Conservation (phyloP, 2,797 vertebrate species). For the Lycodopsis pacificus region DNA sequence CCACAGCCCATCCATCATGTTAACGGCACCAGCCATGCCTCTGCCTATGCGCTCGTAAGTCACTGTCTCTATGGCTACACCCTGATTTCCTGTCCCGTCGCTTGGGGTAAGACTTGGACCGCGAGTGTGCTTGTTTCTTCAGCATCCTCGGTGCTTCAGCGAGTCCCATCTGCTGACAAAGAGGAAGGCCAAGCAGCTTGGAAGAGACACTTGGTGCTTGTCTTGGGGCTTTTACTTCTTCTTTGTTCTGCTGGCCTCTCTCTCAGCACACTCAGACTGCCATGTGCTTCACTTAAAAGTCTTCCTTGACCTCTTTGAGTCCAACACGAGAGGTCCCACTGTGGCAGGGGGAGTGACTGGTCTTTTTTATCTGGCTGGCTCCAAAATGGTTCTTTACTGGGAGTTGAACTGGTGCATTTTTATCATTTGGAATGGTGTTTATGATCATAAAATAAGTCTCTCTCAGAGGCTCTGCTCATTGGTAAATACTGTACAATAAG, state of each 20-base stretch:
- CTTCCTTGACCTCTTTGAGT: constrained; percentile 56
- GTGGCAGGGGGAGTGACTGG: constrained; percentile 53
- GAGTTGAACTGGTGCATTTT: constrained; percentile 71
- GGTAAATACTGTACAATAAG: constrained; percentile 82
- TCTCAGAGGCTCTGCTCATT: constrained; percentile 70
- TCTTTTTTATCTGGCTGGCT: constrained; percentile 53
- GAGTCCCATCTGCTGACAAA: constrained; percentile 61
- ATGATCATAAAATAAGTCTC: constrained; percentile 77
- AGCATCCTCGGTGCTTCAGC: constrained; percentile 54
- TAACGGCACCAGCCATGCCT: constrained; percentile 60
- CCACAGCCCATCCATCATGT: constrained; percentile 80
- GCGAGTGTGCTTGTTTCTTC: constrained; percentile 65
- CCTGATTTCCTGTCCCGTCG: constrained; percentile 64
- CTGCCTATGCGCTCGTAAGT: constrained; percentile 54
- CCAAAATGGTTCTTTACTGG: constrained; percentile 62
- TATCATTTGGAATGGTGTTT: constrained; percentile 73
- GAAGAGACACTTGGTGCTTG: constrained; percentile 75
- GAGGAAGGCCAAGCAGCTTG: constrained; percentile 68
- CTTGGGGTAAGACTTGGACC: constrained; percentile 48
- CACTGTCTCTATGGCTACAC: constrained; percentile 62
- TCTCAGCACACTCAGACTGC: constrained; percentile 49
- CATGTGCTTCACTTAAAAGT: constrained; percentile 63
- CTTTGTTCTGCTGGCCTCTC: constrained; percentile 62
- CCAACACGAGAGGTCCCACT: constrained; percentile 54
- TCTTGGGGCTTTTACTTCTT: constrained; percentile 66